Evolutionary conservation across 2,797 vertebrate species (phyloP).

Genomic region (Eidolon dupreanum): DNA sequence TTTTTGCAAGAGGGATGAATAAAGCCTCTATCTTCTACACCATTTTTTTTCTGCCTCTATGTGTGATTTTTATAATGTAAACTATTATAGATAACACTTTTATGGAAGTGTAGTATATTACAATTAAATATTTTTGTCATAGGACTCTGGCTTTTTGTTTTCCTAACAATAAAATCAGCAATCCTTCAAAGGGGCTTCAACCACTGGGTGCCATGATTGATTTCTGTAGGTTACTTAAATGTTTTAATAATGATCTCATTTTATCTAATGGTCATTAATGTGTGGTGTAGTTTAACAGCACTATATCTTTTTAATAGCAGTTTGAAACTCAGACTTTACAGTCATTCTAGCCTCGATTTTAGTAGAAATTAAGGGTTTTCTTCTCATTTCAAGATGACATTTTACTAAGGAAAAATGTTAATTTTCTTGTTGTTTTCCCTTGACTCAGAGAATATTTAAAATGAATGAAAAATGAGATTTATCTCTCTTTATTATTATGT

Average conservation of each 20-base stretch:
- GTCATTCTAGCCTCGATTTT: background rate
- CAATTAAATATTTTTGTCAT: background rate
- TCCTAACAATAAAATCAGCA: background rate
- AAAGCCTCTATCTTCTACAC: no score
- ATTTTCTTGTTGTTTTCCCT: constrained; percentile 78
- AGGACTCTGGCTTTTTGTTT: background rate
- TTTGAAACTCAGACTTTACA: background rate
- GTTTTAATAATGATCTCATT: constrained; percentile 17
- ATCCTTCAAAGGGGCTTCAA: background rate
- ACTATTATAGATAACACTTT: background rate
- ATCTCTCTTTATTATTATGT: constrained; percentile 75
- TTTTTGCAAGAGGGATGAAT: no score
- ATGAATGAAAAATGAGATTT: constrained; percentile 79
- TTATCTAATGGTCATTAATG: background rate
- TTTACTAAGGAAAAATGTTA: constrained; percentile 77
- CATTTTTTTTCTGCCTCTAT: no score
- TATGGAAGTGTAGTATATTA: background rate
- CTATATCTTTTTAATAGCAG: constrained; percentile 1
- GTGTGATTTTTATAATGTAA: background rate
- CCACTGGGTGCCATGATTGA: background rate
- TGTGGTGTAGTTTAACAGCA: background rate
- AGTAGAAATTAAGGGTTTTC: background rate
- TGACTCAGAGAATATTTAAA: constrained; percentile 68
- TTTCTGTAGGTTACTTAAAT: constrained; percentile 2
- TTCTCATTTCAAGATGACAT: constrained; percentile 1